Base-by-base conservation (phyloP, 2,797 vertebrate species). In the Centroberyx gerrardi region DNA sequence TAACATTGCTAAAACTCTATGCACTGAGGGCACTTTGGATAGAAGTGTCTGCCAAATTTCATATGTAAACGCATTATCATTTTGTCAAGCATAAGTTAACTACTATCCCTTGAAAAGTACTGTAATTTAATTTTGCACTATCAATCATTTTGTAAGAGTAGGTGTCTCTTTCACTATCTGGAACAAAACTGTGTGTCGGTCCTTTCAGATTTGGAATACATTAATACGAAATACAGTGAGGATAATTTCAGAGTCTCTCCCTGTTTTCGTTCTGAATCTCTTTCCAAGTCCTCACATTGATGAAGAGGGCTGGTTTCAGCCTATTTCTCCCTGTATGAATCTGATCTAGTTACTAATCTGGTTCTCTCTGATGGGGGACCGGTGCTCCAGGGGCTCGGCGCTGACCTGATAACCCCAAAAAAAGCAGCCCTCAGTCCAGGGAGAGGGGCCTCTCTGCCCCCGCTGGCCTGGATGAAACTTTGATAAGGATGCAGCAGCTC, bases 291-390 rank as follows among this genome's bases (percentile, higher is more conserved):
- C 53, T 68, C 55, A 55, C 27, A 56, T 67, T 78, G 77, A 74
- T 68, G 54, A 79, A 74, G 66, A 54, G 28, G 63, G 46, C 64
- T 60, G 68, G 49, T 80, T 49, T 75, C 68, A 84, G 68, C 60
- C 67, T 36, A 31, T 51, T 84, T 74, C 58, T 77, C 63, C 53
- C n/a, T 46, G 53, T 55, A 22, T 61, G 78, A 76, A 80, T 74
- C 65, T 91, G 90, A 90, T 91, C 90, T 87, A 92, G 73, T 92
- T 93, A 90, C 86, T 92, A 86, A 90, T 92, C 77, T 80, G 78
- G 86, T 75, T 69, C 62, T 73, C 65, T 83, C 69, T 76, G 62
- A 81, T 31, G 62, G 61, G 80, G 80, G 53, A 49, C 40, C 0
- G 2, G 52, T 31, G 74, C 77, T 84, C 82, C 49, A 29, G 78